phyloP scores from a whole-genome alignment of 2,888 invertebrate genomes.

The Chamaedrilus cognettii region DNA sequence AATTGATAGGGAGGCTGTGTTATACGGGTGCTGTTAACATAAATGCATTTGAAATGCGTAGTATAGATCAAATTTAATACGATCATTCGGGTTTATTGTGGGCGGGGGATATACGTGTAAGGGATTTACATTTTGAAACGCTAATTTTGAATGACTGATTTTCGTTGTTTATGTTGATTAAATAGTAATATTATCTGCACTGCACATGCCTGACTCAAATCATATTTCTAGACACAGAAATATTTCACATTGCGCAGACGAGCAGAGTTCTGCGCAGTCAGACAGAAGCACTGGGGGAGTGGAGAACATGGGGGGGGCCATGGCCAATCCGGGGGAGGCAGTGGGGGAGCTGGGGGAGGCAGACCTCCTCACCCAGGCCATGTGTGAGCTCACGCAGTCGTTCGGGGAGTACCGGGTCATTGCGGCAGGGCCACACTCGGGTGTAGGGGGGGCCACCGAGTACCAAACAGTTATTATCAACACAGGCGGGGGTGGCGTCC shows the following conservation, averaged over 20 bases:
- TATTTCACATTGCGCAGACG: constrained; percentile 23
- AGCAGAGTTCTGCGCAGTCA: constrained; percentile 24
- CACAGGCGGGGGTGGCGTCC: not conserved
- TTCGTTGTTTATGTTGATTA: too few species aligned
- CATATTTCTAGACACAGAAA: too few species aligned
- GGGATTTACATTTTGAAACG: too few species aligned
- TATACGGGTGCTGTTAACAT: too few species aligned
- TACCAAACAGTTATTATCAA: not conserved
- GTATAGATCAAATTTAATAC: too few species aligned
- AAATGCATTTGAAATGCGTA: too few species aligned
- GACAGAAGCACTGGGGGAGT: constrained; percentile 16
- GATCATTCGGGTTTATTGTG: too few species aligned
- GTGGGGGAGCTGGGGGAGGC: constrained; percentile 35
- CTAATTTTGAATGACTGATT: too few species aligned
- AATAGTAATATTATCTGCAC: too few species aligned
- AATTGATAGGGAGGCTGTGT: too few species aligned
- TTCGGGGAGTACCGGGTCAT: constrained; percentile 12
- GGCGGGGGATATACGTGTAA: too few species aligned
- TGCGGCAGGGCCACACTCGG: not conserved
- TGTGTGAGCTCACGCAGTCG: constrained; percentile 53
- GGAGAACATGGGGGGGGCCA: not conserved
- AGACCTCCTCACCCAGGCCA: constrained; percentile 61
- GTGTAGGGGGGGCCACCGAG: constrained; percentile 3
- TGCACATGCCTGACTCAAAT: too few species aligned
- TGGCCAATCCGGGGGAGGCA: not conserved